Base-by-base conservation (phyloP, 2,888 invertebrate species). In the Hydroisotoma schaefferi region DNA sequence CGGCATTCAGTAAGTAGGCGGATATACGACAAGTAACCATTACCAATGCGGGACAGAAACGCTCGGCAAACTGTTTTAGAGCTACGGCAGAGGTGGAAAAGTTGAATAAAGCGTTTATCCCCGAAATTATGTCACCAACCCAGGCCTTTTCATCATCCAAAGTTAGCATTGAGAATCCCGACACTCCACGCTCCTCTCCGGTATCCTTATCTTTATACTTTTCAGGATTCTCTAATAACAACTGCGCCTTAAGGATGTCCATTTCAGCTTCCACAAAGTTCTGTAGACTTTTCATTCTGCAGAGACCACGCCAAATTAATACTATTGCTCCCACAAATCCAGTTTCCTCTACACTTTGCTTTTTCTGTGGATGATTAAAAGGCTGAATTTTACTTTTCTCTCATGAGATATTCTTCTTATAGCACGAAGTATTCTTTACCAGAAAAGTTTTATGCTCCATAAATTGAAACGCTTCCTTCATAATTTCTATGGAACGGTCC, bases 121-220 rank as follows among this genome's bases (percentile, higher is more conserved):
- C 60, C 6, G 54, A 55, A 52, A 38, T 33, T n/a, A 64, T 51
- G 40, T 40, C 25, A 1, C 6, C 15, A 5, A 49, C 55, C 27
- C 57, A 57, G 8, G 44, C 47, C 5, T 15, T 25, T 49, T 63
- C 63, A 26, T 63, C 48, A 22, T 59, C 59, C 4, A 56, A 48
- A 4, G 56, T 59, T 4, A 63, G 51, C 25, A 37, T 48, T 1
- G 63, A 48, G 25, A 63, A 59, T 5, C 54, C 63, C 6, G 63
- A 54, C 6, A 59, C 57, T 0, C 59, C 20, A 54, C 63, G 6
- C 26, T 44, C 27, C 57, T 59, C 52, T 5, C 52, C 52, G 2
- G 52, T 52, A 33, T 52, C 52, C 37, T 37, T 18, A 49, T 63
- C 63, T 37, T 48, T 56, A 20, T 29, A 29, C n/a, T 63, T 63